Evolutionary conservation across 2,888 invertebrate genomes (phyloP), one percentile per base, ranked within the genome.

Genomic region (Mactromeris polynyma): DNA sequence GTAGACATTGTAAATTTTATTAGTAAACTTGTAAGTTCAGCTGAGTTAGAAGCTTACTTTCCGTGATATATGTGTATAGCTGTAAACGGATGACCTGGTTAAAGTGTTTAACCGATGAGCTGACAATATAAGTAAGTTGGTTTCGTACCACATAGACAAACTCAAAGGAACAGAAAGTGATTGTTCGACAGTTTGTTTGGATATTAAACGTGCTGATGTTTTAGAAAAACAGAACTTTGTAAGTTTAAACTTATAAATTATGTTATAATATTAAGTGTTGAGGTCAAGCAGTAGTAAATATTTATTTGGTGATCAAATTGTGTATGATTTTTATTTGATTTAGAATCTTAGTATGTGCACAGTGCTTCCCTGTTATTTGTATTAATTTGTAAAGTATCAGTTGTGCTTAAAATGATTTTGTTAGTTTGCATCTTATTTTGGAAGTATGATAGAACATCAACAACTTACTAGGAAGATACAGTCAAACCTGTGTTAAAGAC

Each of bases 21-120:
- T 33, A 69, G 73, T 73, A 19, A 73, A 73, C 73, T 73, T 73
- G 73, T 36, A 73, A 73, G 58, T 64, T 64, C 26, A 58, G n/a
- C n/a, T n/a, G 6, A 64, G 58, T 64, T 64, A 64, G 58, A 26
- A 26, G 58, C 58, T 64, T 64, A 64, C 58, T 0, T 64, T 26
- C n/a, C 9, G 26, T 64, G 26, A 2, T 26, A 64, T n/a, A 64
- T 26, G 0, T 64, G 26, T 64, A 64, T 64, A 26, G 58, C 26
- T 9, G n/a, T 26, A 26, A 26, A 64, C 26, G 58, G 26, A n/a
- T 64, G 58, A 64, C 58, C 58, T 64, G 26, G 26, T 64, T 64
- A 26, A 46, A 7, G 9, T 26, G 7, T 64, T 26, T 1, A 64
- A 51, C 17, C 26, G 58, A 64, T 64, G 26, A 26, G 26, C 9